Evolutionary conservation across 2,113 vertebrate genomes (phyloP), one percentile per base, ranked within the genome.

Genomic region (Octodon degus): DNA sequence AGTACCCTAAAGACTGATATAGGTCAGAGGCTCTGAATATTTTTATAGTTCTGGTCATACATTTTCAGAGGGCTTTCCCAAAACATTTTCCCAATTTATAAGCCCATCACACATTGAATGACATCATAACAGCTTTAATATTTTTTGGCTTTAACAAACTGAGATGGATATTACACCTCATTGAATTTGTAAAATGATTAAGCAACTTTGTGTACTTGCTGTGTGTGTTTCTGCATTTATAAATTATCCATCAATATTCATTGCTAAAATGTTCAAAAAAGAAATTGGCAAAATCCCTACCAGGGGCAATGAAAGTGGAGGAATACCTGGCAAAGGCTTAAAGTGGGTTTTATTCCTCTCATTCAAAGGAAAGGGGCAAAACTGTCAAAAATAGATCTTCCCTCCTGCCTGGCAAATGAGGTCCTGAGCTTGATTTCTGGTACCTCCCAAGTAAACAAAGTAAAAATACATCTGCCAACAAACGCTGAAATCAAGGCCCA

Each of bases 311-410:
- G 20, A 79, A 58, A 68, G 60, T 47, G 47, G 60, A 85, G 60
- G 74, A 77, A 79, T 70, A 70, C 7, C 37, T 70, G 70, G 47
- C 68, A 58, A 63, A 53, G 22, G 27, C n/a, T 67, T 19, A 68
- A 89, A 94, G n/a, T 67, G 7, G n/a, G 87, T 81, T 77, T 77
- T 67, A n/a, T 77, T 55, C 60, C n/a, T 77, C 58, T 77, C 58
- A 58, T 77, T 90, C n/a, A 76, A 10, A 67, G 22, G 68, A 58
- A 65, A 55, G 7, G 7, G n/a, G 68, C 19, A 67, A 87, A 77
- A 76, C 19, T 76, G 12, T 76, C 79, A 55, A 43, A n/a, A 83
- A 43, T 6, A 65, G 67, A 70, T 55, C 55, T 58, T 58, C 55
- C 55, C 55, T 19, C 55, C 55, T 58, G 16, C 16, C 1, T 58